Evolutionary conservation across 2,113 vertebrate genomes (phyloP).

Genomic region (Azemiops feae): DNA sequence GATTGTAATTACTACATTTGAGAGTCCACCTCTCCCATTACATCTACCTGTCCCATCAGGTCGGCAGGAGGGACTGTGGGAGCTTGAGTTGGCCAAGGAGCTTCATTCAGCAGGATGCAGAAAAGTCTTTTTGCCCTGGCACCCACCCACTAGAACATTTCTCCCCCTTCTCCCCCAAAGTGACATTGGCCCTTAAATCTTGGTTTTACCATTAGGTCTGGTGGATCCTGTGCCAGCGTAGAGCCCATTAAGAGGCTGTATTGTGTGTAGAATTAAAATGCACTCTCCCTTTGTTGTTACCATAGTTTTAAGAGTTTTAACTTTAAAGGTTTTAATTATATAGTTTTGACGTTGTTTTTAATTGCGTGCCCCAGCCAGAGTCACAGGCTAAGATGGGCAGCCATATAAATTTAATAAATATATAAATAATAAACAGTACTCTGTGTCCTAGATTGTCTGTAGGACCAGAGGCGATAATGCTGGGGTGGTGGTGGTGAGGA

Average conservation of each 20-base stretch:
- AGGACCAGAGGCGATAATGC: not conserved
- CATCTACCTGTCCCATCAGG: not conserved
- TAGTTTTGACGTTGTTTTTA: not conserved
- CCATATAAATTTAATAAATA: not conserved
- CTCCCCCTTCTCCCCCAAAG: not conserved
- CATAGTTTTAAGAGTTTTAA: too few species aligned
- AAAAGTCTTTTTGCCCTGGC: not conserved
- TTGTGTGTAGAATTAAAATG: not conserved
- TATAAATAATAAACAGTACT: not conserved
- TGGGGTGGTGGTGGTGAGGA: not conserved
- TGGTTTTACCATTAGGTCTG: not conserved
- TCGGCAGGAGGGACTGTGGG: not conserved
- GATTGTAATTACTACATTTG: not conserved
- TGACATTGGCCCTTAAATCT: not conserved
- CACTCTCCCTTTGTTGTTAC: not conserved
- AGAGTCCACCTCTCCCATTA: not conserved
- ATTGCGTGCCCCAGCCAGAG: not conserved
- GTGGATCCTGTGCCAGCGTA: not conserved
- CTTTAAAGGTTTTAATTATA: not conserved
- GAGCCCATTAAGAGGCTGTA: not conserved
- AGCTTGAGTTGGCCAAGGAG: not conserved
- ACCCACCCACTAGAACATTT: not conserved
- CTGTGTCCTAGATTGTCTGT: not conserved
- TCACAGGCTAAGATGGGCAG: not conserved
- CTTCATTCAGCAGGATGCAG: not conserved